Base-by-base conservation (phyloP, 1,140 invertebrate genomes). In the Oedothorax gibbosus region DNA sequence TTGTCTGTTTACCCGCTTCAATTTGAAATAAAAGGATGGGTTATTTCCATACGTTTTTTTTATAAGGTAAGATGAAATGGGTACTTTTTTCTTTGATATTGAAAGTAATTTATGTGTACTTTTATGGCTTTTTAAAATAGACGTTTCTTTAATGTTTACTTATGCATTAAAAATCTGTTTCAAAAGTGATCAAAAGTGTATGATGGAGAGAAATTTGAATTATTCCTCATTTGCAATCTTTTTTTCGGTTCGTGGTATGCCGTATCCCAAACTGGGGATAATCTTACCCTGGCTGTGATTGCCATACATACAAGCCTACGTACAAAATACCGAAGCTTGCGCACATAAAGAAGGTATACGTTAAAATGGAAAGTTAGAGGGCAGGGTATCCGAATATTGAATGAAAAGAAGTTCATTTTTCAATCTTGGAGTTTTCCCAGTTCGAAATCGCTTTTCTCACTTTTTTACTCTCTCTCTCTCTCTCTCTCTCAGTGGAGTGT, bases 341-440 rank as follows among this genome's bases (percentile, higher is more conserved):
- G 57, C 18, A 73, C n/a, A n/a, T n/a, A n/a, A n/a, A n/a, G 57
- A 71, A 71, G 53, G 35, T 71, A 20, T 21, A 18, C 0, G 11
- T 35, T 15, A 71, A 71, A 15, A n/a, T 51, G 50, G 53, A 18
- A 35, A 66, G 56, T 71, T 51, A n/a, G 49, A 71, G 53, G 20
- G 7, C 49, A 71, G 68, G 21, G 35, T 51, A 51, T 71, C 49
- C 15, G 49, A 71, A 51, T n/a, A 51, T 1, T 71, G 68, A 51
- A 71, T n/a, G 68, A 71, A 71, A 71, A 71, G 49, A 71, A 51
- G n/a, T 51, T 71, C 68, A 71, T 71, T 71, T 71, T 71, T 71
- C 68, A 71, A 71, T 71, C 68, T 71, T 71, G 15, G 21, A 71
- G 68, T 71, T 71, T 71, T 71, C 68, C 15, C 15, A 10, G 56